A percentile compares a stretch with the other conserved stretches of the same genome.
These are phyloP conservation scores for Apocheima hispidaria DNA, from an alignment of 2,888 invertebrate genomes.

Conservation along the genomic window DNA sequence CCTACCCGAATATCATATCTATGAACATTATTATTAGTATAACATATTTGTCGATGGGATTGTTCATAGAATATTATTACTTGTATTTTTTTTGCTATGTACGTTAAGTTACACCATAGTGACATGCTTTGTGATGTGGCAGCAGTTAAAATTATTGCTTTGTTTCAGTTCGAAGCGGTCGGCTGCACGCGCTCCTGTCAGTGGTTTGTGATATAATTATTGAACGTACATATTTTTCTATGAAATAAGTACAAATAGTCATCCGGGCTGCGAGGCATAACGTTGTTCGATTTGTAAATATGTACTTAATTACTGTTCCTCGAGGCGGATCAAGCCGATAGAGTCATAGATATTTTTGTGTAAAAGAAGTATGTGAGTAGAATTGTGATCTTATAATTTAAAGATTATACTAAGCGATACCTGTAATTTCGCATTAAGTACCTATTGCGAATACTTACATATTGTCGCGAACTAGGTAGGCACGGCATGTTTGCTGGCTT, in stretches of 20 bases:
- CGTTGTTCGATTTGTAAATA: slow-evolving; percentile 70
- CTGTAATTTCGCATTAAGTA: slow-evolving; percentile 30
- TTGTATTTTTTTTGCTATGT: no score
- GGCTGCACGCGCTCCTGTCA: slow-evolving; percentile 69
- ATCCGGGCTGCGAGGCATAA: slow-evolving; percentile 60
- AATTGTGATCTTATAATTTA: slow-evolving; percentile 57
- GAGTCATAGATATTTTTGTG: slow-evolving; percentile 73
- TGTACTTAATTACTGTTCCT: slow-evolving; percentile 59
- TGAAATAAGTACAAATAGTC: slow-evolving; percentile 82
- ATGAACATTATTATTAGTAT: no score
- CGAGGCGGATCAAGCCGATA: slow-evolving; percentile 56
- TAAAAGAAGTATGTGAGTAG: slow-evolving; percentile 59
- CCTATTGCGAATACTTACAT: slow-evolving; percentile 33
- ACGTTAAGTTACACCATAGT: no score
- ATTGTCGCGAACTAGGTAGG: slow-evolving; percentile 41
- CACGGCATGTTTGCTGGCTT: slow-evolving; percentile 52
- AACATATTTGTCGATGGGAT: no score
- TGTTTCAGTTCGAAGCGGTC: slow-evolving; percentile 79
- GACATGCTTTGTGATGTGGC: slow-evolving; percentile 19
- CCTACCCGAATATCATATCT: no score
- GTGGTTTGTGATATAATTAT: slow-evolving; percentile 80
- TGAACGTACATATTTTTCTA: slow-evolving; percentile 83
- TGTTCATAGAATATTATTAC: no score
- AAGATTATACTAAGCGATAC: slow-evolving; percentile 38
- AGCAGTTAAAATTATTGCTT: slow-evolving; percentile 44